Percentiles rank a stretch among this genome's conserved stretches.
phyloP scores from a whole-genome alignment of 2,113 vertebrate species.

The Anthoscopus minutus region DNA sequence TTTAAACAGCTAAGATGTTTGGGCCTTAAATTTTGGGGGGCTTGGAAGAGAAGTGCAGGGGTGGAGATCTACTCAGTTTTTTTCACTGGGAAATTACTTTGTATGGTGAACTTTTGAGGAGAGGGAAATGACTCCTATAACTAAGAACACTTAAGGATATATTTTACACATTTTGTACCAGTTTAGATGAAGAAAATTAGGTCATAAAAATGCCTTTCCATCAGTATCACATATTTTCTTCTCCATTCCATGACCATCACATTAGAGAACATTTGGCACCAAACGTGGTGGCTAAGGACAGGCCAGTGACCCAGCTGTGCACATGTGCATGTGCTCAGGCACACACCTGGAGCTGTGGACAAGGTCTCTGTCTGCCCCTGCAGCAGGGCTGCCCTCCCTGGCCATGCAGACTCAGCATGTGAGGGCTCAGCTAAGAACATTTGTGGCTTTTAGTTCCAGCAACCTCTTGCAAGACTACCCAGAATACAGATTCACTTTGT shows the following conservation, averaged over 20 bases:
- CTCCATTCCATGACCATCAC: neutral
- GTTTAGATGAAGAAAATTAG: neutral
- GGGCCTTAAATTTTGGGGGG: neutral
- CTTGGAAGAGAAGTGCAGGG: neutral
- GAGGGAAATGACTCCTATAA: neutral
- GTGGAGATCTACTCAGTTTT: neutral
- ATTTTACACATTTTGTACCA: neutral
- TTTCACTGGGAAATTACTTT: neutral
- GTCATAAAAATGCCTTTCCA: neutral
- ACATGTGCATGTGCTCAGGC: fast-evolving
- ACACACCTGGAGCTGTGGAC: fast-evolving
- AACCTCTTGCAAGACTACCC: neutral
- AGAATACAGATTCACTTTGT: neutral
- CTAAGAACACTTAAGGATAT: neutral
- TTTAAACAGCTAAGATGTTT: neutral
- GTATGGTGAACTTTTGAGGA: neutral
- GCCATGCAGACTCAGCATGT: neutral
- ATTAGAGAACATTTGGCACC: neutral
- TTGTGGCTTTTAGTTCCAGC: neutral
- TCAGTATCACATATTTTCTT: neutral
- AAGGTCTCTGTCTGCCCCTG: neutral
- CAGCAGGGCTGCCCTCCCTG: neutral
- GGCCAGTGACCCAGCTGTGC: too few species aligned
- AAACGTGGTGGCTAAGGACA: neutral
- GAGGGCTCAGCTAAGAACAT: neutral